These are phyloP conservation scores for Chelmon rostratus DNA, from an alignment of 2,797 vertebrate genomes.

Conservation along the genomic window DNA sequence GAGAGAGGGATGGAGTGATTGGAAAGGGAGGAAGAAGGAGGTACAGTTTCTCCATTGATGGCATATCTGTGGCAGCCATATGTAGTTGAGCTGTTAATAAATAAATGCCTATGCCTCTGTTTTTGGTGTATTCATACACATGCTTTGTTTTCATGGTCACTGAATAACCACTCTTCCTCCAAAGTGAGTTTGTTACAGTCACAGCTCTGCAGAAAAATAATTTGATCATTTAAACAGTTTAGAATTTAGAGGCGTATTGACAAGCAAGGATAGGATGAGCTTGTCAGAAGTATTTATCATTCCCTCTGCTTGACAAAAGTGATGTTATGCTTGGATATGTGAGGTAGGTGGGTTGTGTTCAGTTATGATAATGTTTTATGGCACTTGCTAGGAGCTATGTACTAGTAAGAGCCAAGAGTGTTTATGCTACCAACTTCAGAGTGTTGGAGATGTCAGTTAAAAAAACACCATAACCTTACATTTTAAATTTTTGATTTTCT, in stretches of 20 bases:
- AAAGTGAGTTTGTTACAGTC: not conserved
- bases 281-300: not conserved
- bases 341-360: constrained; percentile 19
- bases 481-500: constrained; percentile 19
- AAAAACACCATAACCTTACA: not conserved
- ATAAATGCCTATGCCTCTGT: constrained; percentile 4
- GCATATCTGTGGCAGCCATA: constrained; percentile 18
- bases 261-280: constrained; percentile 8
- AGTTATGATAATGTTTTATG: constrained; percentile 17
- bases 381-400: not conserved
- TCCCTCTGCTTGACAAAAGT: constrained; percentile 5
- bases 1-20: not conserved
- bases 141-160: not conserved
- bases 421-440: constrained; percentile 2
- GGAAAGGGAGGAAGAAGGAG: too few species aligned
- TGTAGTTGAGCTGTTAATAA: constrained; percentile 10
- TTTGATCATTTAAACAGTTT: not conserved
- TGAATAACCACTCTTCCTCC: not conserved
- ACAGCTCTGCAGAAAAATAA: not conserved
- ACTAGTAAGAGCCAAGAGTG: not conserved
- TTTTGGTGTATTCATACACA: not conserved
- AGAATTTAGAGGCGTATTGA: not conserved
- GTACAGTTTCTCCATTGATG: constrained; percentile 24
- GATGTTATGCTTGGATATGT: not conserved
- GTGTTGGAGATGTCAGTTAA: constrained; percentile 7